A percentile compares a stretch with the other conserved stretches of the same genome.
These are phyloP conservation scores for Platorchestia sp. DNA, from an alignment of 1,140 invertebrate genomes.

Conservation along the genomic window DNA sequence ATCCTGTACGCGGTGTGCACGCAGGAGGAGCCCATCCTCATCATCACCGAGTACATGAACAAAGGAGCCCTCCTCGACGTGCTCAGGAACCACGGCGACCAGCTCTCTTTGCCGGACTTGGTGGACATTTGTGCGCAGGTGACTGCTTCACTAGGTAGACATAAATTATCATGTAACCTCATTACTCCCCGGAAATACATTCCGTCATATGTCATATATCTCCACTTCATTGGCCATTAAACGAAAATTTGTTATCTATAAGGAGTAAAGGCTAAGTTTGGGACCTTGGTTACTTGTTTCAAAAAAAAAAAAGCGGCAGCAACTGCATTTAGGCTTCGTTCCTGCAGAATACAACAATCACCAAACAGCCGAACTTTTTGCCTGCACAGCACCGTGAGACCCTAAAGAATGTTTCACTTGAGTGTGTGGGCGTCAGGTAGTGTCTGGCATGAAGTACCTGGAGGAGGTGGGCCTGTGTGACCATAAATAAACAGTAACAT, in stretches of 20 bases:
- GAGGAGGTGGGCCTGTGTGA: constrained; percentile 83
- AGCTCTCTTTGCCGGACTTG: neutral
- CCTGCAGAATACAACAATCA: too few species aligned
- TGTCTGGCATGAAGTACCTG: constrained; percentile 94
- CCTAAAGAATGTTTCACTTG: neutral
- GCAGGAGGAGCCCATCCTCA: constrained; percentile 89
- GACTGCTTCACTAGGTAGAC: neutral
- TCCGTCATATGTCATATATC: neutral
- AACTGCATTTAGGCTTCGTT: too few species aligned
- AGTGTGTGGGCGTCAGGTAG: too few species aligned
- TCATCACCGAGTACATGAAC: constrained; percentile 95
- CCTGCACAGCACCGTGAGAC: too few species aligned
- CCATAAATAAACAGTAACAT: neutral
- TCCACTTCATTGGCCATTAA: neutral
- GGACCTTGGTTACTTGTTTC: too few species aligned
- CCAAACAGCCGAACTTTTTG: too few species aligned
- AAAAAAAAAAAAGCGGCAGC: too few species aligned
- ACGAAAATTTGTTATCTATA: too few species aligned
- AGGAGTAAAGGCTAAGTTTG: too few species aligned
- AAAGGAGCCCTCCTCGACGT: constrained; percentile 94
- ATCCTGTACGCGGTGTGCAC: constrained; percentile 95
- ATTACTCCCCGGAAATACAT: neutral
- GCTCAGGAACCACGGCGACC: constrained; percentile 81
- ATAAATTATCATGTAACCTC: neutral
- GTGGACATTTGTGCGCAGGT: constrained; percentile 56